phyloP scores from a whole-genome alignment of 2,797 vertebrate species.

The Poeciliopsis turneri region DNA sequence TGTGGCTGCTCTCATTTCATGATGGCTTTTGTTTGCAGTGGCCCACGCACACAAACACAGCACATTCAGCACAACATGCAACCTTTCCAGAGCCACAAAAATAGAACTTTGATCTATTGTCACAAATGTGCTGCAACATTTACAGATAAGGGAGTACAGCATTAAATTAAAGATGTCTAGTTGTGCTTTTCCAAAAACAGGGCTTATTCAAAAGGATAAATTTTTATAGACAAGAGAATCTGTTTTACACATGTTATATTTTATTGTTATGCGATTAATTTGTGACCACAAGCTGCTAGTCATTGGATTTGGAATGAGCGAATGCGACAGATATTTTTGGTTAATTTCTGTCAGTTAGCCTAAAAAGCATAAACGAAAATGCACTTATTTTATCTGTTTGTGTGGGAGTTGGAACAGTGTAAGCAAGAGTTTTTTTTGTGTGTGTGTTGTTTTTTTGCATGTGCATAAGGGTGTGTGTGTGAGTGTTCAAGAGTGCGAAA shows the following conservation, averaged over 20 bases:
- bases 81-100: constrained; percentile 34
- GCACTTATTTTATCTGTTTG: constrained; percentile 57
- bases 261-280: constrained; percentile 67
- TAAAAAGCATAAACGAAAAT: constrained; percentile 59
- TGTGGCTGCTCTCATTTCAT: constrained; percentile 57
- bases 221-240: constrained; percentile 48
- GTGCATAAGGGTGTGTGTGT: constrained; percentile 30
- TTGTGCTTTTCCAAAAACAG: constrained; percentile 60
- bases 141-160: constrained; percentile 51
- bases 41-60: constrained; percentile 50
- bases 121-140: constrained; percentile 47
- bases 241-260: constrained; percentile 18
- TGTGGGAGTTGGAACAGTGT: constrained; percentile 71
- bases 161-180: constrained; percentile 44
- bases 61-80: constrained; percentile 38
- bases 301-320: constrained; percentile 57
- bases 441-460: constrained; percentile 34
- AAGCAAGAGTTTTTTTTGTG: constrained; percentile 10
- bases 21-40: constrained; percentile 61
- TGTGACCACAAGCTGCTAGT: constrained; percentile 52
- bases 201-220: constrained; percentile 56
- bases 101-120: constrained; percentile 63
- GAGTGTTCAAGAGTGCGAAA: constrained; percentile 38
- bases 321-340: constrained; percentile 61
- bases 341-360: constrained; percentile 71